Evolutionary conservation across 2,888 invertebrate species (phyloP).

Genomic region (Drymonia ruficornis): DNA sequence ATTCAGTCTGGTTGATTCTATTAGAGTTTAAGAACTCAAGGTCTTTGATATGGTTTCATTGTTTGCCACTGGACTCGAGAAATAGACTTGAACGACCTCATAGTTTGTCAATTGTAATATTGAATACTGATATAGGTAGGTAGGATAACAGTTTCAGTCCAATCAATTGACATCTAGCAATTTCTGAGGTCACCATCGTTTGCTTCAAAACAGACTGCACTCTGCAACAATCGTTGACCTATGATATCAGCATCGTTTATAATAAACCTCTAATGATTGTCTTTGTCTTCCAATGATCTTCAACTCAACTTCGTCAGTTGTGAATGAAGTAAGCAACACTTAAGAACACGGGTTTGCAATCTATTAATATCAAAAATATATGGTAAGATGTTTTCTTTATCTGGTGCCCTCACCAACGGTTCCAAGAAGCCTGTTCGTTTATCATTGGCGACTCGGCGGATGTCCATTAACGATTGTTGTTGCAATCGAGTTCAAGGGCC

Average conservation of each 20-base stretch:
- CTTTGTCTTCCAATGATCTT: neutral
- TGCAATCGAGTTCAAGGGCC: slow-evolving; percentile 56
- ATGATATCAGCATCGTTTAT: neutral
- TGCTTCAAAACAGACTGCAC: slow-evolving; percentile 2
- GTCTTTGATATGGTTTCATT: no score
- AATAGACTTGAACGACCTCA: no score
- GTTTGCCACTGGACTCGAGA: no score
- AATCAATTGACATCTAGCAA: neutral
- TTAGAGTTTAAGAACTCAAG: neutral
- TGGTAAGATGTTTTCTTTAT: slow-evolving; percentile 28
- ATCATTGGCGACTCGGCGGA: slow-evolving; percentile 49
- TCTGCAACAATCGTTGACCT: slow-evolving; percentile 8
- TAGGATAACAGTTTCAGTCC: neutral
- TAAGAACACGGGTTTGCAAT: slow-evolving; percentile 8
- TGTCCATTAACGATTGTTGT: slow-evolving; percentile 63
- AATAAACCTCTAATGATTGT: slow-evolving; percentile 2
- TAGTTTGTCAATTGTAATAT: no score
- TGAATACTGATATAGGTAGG: neutral
- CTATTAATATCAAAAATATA: slow-evolving; percentile 8
- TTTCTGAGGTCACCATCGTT: neutral
- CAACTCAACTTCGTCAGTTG: slow-evolving; percentile 1
- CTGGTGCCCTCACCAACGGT: slow-evolving; percentile 34
- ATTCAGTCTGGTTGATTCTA: neutral
- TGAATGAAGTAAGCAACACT: slow-evolving; percentile 11
- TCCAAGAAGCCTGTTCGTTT: slow-evolving; percentile 51